A percentile compares a stretch with the other conserved stretches of the same genome.
Evolutionary conservation across 1,140 invertebrate species (phyloP).

Genomic region (Hycleus phaleratus): DNA sequence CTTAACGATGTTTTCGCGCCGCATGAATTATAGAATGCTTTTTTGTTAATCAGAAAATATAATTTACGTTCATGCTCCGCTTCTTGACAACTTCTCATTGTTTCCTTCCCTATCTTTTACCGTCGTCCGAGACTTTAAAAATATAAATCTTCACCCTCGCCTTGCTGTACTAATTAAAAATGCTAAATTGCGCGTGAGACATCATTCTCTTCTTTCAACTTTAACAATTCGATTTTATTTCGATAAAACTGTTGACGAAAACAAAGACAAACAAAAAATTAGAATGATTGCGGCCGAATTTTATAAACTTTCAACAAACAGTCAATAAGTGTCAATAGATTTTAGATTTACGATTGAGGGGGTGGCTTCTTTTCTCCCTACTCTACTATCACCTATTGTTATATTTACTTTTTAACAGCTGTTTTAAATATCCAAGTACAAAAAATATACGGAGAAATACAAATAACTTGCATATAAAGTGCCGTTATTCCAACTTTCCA

Average conservation of each 20-base stretch:
- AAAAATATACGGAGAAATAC: no score
- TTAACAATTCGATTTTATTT: not conserved
- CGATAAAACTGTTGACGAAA: not conserved
- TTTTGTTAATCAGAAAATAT: constrained; percentile 25
- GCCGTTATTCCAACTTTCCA: not conserved
- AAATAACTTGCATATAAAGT: constrained; percentile 2
- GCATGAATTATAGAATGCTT: constrained; percentile 13
- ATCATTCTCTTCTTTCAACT: not conserved
- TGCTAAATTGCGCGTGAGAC: constrained; percentile 32
- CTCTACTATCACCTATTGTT: no score
- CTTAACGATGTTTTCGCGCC: constrained; percentile 11
- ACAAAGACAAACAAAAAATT: not conserved
- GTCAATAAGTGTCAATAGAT: not conserved
- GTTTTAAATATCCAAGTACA: not conserved
- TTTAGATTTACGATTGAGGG: not conserved
- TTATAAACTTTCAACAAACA: not conserved
- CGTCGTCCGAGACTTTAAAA: constrained; percentile 23
- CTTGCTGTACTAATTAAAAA: constrained; percentile 29
- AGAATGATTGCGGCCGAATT: not conserved
- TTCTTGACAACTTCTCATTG: constrained; percentile 24
- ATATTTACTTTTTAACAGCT: not conserved
- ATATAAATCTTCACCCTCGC: constrained; percentile 26
- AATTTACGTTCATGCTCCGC: constrained; percentile 21
- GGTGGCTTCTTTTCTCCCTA: not conserved
- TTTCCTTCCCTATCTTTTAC: constrained; percentile 14